These are phyloP conservation scores for Oasisia sp. DNA, from an alignment of 2,888 invertebrate genomes.

Conservation along the genomic window DNA sequence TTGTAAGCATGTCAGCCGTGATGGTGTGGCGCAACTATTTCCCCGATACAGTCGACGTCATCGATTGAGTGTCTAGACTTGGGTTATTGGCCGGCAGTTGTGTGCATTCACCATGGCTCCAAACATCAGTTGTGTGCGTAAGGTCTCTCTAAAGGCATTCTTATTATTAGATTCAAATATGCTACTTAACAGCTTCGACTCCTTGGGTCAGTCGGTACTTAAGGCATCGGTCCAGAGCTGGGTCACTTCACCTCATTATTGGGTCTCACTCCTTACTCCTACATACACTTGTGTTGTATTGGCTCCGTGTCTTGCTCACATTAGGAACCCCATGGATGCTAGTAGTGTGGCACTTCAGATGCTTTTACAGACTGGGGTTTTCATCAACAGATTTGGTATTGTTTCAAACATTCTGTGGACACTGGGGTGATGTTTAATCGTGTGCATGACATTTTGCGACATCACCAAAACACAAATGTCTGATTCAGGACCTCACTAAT, in stretches of 20 bases:
- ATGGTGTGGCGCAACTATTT: neutral
- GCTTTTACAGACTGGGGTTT: too few species aligned
- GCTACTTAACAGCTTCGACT: neutral
- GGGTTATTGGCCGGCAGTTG: neutral
- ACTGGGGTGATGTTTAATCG: neutral
- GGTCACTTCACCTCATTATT: too few species aligned
- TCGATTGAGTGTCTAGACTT: neutral
- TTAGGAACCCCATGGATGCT: too few species aligned
- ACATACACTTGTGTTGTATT: too few species aligned
- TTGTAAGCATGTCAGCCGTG: neutral
- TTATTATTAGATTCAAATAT: conserved; percentile 17
- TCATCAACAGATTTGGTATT: neutral
- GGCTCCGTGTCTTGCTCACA: too few species aligned
- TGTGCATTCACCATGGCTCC: neutral
- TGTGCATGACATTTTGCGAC: too few species aligned
- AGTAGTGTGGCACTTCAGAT: too few species aligned
- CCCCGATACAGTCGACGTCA: neutral
- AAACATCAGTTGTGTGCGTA: neutral
- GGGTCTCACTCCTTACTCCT: too few species aligned
- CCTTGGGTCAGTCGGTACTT: neutral
- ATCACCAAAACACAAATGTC: too few species aligned
- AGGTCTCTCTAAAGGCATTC: neutral
- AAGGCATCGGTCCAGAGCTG: neutral
- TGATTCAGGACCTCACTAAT: too few species aligned
- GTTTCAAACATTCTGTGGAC: neutral